Evolutionary conservation across 2,797 vertebrate species (phyloP).

Genomic region (Botia kubotai): DNA sequence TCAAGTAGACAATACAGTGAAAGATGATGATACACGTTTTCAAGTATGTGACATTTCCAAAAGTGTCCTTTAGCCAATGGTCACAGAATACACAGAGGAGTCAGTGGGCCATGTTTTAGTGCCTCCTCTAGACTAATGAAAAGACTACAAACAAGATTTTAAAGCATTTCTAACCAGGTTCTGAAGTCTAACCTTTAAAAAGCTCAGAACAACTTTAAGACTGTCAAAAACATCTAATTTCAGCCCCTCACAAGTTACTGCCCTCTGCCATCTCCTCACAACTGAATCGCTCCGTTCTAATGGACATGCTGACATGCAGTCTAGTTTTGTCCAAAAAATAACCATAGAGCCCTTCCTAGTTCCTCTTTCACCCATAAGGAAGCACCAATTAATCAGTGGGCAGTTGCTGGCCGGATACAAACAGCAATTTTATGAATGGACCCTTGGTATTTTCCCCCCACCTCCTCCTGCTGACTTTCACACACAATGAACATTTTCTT

Average conservation of each 20-base stretch:
- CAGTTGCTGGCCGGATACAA: constrained; percentile 71
- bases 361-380: constrained; percentile 47
- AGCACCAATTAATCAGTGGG: constrained; percentile 67
- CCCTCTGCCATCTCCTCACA: neutral
- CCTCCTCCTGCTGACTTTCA: constrained; percentile 63
- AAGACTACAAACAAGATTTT: neutral
- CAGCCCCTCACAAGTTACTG: neutral
- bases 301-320: constrained; percentile 4
- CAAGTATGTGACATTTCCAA: constrained; percentile 75
- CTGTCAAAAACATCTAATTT: no score
- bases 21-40: neutral
- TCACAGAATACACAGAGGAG: constrained; percentile 42
- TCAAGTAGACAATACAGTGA: constrained; percentile 35
- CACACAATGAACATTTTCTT: constrained; percentile 77
- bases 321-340: constrained; percentile 20
- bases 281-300: neutral
- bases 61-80: constrained; percentile 65
- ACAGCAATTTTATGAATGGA: constrained; percentile 76
- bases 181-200: no score
- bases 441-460: constrained; percentile 69
- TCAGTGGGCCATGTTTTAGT: constrained; percentile 53
- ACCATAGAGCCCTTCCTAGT: neutral
- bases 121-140: constrained; percentile 57
- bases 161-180: no score
- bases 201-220: constrained; percentile 61